phyloP scores from a whole-genome alignment of 2,888 invertebrate species.

The Galerucella calmariensis region DNA sequence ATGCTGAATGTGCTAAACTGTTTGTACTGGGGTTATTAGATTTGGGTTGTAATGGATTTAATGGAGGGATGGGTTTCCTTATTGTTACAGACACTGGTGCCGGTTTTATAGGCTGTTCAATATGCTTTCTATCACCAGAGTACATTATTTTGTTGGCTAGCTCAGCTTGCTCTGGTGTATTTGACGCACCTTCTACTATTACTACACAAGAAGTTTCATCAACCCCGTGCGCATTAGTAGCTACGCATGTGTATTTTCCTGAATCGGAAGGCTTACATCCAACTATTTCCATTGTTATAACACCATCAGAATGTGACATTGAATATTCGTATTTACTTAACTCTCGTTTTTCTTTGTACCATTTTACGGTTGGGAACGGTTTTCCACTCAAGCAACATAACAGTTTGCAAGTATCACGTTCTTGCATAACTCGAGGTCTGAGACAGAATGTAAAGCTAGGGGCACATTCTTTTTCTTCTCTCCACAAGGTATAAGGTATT shows the following conservation, averaged over 20 bases:
- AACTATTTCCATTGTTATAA: constrained; percentile 95
- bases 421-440: constrained; percentile 97
- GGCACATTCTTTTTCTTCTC: constrained; percentile 91
- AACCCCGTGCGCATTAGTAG: constrained; percentile 92
- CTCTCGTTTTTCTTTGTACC: constrained; percentile 93
- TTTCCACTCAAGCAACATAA: constrained; percentile 96
- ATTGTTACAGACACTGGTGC: constrained; percentile 81
- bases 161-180: constrained; percentile 84
- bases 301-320: constrained; percentile 93
- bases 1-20: constrained; percentile 64
- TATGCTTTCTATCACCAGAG: constrained; percentile 90
- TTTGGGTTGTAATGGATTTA: constrained; percentile 62
- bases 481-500: constrained; percentile 88
- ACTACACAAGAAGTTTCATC: constrained; percentile 96
- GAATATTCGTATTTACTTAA: constrained; percentile 90
- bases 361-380: constrained; percentile 92
- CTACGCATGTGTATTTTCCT: constrained; percentile 94
- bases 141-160: constrained; percentile 89
- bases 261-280: constrained; percentile 95
- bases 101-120: constrained; percentile 85
- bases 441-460: constrained; percentile 98
- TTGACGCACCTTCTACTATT: constrained; percentile 88
- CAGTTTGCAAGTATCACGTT: constrained; percentile 95
- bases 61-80: constrained; percentile 66
- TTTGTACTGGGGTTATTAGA: constrained; percentile 54